A percentile compares a stretch with the other conserved stretches of the same genome.
phyloP scores from a whole-genome alignment of 2,113 vertebrate species.

The Pedionomus torquatus region DNA sequence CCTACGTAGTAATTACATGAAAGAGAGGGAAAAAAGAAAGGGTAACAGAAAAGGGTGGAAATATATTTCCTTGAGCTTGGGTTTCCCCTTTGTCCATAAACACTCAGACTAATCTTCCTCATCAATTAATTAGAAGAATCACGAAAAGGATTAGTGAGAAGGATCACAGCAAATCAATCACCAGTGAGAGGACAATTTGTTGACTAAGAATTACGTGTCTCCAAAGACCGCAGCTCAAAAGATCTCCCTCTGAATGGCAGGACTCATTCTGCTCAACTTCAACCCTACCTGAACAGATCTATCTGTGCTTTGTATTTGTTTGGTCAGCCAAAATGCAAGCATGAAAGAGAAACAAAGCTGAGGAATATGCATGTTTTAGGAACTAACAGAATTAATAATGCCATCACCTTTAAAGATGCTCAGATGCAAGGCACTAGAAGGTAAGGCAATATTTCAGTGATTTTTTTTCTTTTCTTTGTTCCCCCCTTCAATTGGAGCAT shows the following conservation, averaged over 20 bases:
- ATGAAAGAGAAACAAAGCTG: not conserved
- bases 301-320: accelerated
- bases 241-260: not conserved
- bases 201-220: slow-evolving; percentile 59
- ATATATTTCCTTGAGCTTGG: slow-evolving; percentile 5
- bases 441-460: slow-evolving; percentile 36
- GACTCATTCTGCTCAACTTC: not conserved
- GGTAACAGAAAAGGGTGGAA: not conserved
- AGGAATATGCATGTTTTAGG: not conserved
- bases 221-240: not conserved
- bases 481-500: not conserved
- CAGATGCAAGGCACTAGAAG: slow-evolving; percentile 4
- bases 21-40: not conserved
- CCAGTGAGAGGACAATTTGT: not conserved
- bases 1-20: slow-evolving; percentile 23
- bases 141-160: slow-evolving; percentile 31
- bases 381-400: not conserved
- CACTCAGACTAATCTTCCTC: not conserved
- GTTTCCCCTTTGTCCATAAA: slow-evolving; percentile 33
- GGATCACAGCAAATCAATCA: slow-evolving; percentile 14
- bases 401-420: not conserved
- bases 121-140: slow-evolving; percentile 39
- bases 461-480: no score
- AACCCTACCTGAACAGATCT: not conserved
- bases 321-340: not conserved